These are phyloP conservation scores for Ochotona princeps DNA, from an alignment of 2,113 vertebrate genomes.

Conservation along the genomic window DNA sequence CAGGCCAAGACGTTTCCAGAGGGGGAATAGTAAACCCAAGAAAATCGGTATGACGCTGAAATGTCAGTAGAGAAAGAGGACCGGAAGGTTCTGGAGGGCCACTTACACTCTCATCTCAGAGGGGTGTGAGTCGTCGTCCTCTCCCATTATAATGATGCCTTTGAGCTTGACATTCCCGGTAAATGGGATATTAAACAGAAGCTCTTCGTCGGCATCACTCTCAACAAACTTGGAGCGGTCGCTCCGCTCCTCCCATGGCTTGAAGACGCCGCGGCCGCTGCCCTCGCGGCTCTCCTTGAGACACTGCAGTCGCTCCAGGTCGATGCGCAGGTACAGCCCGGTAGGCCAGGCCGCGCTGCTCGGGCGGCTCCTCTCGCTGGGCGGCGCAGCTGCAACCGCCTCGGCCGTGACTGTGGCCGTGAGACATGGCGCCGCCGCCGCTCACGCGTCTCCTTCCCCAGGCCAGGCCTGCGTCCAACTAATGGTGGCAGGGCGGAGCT, in stretches of 20 bases:
- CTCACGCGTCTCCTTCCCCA: not conserved
- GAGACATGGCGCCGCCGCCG: conserved; percentile 78
- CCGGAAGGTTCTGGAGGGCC: not conserved
- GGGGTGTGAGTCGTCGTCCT: conserved; percentile 92
- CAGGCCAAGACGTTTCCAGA: not conserved
- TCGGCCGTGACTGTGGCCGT: conserved; percentile 85
- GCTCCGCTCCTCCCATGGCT: conserved; percentile 94
- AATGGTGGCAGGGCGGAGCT: too few species aligned
- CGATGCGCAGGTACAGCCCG: conserved; percentile 93
- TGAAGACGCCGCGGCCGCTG: conserved; percentile 94
- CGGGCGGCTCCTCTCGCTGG: conserved; percentile 90
- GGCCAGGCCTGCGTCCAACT: too few species aligned
- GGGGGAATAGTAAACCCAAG: not conserved
- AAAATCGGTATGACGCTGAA: not conserved
- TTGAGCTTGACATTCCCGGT: conserved; percentile 97
- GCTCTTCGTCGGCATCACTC: conserved; percentile 96
- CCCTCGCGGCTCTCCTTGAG: conserved; percentile 96
- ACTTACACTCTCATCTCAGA: conserved; percentile 97
- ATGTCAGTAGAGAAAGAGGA: not conserved
- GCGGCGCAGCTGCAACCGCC: conserved; percentile 85
- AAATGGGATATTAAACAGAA: conserved; percentile 98
- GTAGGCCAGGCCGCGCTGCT: conserved; percentile 93
- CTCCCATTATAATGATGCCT: conserved; percentile 94
- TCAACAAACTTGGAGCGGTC: conserved; percentile 95
- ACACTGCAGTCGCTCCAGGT: conserved; percentile 94